Base-by-base conservation (phyloP, 2,888 invertebrate genomes). In the Lingula anatina region DNA sequence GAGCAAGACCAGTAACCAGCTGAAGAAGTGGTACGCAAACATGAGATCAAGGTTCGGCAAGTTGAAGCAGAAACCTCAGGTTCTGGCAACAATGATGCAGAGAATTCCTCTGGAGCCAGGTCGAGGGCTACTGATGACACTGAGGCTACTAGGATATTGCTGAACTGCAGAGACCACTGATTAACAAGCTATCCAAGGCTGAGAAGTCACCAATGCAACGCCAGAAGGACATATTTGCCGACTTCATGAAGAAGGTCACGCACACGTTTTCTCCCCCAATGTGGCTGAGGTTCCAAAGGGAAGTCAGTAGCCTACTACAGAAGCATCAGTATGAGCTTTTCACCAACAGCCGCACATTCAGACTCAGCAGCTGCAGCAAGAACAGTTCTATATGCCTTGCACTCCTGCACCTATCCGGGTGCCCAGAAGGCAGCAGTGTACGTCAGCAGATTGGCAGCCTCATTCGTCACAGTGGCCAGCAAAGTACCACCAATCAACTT, bases 1-100 rank as follows among this genome's bases (percentile, higher is more conserved):
- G 31, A 15, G 31, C 35, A 44, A 44, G 26, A 28, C 44, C 31
- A 44, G 44, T 44, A 31, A 27, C 7, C 44, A 44, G 44, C 44
- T 44, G 31, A 44, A 44, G 31, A 44, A 44, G 23, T 44, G 44
- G 44, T 44, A 26, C 21, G 12, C 44, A n/a, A 44, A 44, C 44
- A 44, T 44, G 44, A 44, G 44, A 31, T 44, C 44, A 15, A 27
- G 44, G 26, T 44, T 24, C 31, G 44, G 44, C 12, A 31, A 44
- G 35, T 31, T 44, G 31, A 44, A 31, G 44, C 44, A 44, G 44
- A 44, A 7, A 15, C 44, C n/a, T 44, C 44, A 31, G n/a, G 44
- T 44, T 44, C 44, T 31, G 31, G 44, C 31, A 31, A 44, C 44
- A 44, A 15, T 31, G 44, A 44, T 42, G 42, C 42, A 42, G 12